Conservation (phyloP, 2,113 vertebrate species). For the Bungarus multicinctus region DNA sequence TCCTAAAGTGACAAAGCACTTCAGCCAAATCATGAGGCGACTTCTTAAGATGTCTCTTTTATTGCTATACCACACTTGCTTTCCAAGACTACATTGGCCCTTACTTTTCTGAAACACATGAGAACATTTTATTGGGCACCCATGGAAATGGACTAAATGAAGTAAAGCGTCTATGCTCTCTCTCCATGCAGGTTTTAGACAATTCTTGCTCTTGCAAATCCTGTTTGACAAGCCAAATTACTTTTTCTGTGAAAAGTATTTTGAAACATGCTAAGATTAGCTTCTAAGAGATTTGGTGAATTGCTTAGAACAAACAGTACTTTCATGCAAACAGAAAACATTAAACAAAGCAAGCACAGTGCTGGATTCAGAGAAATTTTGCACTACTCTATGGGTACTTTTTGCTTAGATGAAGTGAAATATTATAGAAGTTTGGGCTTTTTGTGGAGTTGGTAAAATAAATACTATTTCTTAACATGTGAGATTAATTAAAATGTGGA, state of each 20-base stretch:
- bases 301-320: conserved; percentile 12
- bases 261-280: conserved; percentile 14
- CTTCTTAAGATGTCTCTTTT: not conserved
- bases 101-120: not conserved
- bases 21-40: not conserved
- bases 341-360: not conserved
- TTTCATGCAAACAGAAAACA: not conserved
- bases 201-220: not conserved
- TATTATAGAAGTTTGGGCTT: not conserved
- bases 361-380: not conserved
- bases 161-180: not conserved
- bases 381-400: not conserved
- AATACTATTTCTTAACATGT: not conserved
- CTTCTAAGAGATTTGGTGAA: conserved; percentile 14
- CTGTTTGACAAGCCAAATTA: not conserved
- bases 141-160: not conserved
- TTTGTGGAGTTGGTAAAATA: not conserved
- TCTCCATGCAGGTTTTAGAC: not conserved
- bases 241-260: not conserved
- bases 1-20: not conserved
- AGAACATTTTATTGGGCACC: not conserved
- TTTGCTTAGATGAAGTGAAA: not conserved
- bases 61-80: not conserved
- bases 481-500: not conserved
- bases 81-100: not conserved